phyloP scores from a whole-genome alignment of 2,888 invertebrate species.

The Hypena proboscidalis region DNA sequence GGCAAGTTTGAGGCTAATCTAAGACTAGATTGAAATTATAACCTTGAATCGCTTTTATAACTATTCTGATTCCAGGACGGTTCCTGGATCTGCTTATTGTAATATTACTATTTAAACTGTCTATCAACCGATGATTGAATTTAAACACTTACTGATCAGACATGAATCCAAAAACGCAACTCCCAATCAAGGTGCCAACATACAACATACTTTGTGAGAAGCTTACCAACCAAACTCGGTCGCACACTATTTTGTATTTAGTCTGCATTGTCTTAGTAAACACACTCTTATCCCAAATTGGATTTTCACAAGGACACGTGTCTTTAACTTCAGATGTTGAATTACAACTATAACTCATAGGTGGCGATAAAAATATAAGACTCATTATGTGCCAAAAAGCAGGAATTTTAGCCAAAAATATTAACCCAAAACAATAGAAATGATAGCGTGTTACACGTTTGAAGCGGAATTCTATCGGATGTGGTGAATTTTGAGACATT shows the following conservation, averaged over 20 bases:
- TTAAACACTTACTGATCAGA: slow-evolving; percentile 65
- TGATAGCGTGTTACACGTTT: slow-evolving; percentile 57
- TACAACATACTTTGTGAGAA: slow-evolving; percentile 65
- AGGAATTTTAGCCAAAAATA: slow-evolving; percentile 61
- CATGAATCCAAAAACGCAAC: slow-evolving; percentile 62
- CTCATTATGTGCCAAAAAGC: slow-evolving; percentile 68
- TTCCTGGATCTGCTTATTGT: too few relatives aligned
- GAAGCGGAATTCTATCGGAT: slow-evolving; percentile 67
- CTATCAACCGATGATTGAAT: background rate
- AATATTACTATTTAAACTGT: too few relatives aligned
- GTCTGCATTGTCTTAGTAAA: slow-evolving; percentile 66
- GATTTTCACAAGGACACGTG: slow-evolving; percentile 61
- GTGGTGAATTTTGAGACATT: slow-evolving; percentile 18
- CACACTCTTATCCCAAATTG: slow-evolving; percentile 59
- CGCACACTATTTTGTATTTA: slow-evolving; percentile 61
- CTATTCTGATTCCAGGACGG: too few relatives aligned
- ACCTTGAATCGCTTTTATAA: too few relatives aligned
- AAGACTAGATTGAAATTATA: too few relatives aligned
- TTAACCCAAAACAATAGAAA: slow-evolving; percentile 54
- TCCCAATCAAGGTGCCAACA: slow-evolving; percentile 63
- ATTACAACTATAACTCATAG: slow-evolving; percentile 59
- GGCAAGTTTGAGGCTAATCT: too few relatives aligned
- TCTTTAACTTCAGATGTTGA: slow-evolving; percentile 27
- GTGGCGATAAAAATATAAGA: slow-evolving; percentile 66
- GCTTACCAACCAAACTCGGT: slow-evolving; percentile 58